Evolutionary conservation across 2,113 vertebrate species (phyloP).

Genomic region (Procavia capensis): DNA sequence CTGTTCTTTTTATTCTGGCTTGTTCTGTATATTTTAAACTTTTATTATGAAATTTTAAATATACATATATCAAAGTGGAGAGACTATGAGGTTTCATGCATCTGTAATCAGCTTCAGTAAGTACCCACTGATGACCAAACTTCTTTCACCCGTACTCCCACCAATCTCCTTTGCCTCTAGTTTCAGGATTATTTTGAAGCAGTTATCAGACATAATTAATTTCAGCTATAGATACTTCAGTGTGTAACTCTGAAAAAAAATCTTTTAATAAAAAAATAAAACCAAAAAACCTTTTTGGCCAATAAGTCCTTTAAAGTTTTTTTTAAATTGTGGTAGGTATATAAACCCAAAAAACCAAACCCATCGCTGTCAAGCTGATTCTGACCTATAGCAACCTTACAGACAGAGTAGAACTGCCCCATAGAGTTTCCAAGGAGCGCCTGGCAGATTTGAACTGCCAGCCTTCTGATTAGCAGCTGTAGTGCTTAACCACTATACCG

Average conservation of each 20-base stretch:
- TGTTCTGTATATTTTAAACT: conserved; percentile 8
- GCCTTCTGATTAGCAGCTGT: too few relatives aligned
- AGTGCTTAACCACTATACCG: too few relatives aligned
- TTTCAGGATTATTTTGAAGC: conserved; percentile 43
- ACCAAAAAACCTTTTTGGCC: background rate
- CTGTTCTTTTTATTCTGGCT: background rate
- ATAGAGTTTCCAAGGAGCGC: too few relatives aligned
- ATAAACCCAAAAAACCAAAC: too few relatives aligned
- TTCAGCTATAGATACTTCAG: conserved; percentile 41
- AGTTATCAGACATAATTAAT: background rate
- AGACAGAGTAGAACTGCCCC: too few relatives aligned
- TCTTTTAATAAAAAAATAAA: conserved; percentile 9
- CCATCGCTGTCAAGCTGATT: too few relatives aligned
- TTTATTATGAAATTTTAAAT: conserved; percentile 6
- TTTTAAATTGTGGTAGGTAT: background rate
- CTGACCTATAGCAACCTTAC: too few relatives aligned
- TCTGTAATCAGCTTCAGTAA: background rate
- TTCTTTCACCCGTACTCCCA: background rate
- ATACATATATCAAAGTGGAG: background rate
- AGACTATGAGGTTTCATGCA: background rate
- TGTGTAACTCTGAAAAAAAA: conserved; percentile 38
- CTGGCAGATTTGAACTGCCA: too few relatives aligned
- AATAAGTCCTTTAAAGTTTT: too few relatives aligned
- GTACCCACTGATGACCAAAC: background rate
- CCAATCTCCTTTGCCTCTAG: background rate